Evolutionary conservation across 2,888 invertebrate species (phyloP), one percentile per base, ranked within the genome.

Genomic region (Andrena hattorfiana): DNA sequence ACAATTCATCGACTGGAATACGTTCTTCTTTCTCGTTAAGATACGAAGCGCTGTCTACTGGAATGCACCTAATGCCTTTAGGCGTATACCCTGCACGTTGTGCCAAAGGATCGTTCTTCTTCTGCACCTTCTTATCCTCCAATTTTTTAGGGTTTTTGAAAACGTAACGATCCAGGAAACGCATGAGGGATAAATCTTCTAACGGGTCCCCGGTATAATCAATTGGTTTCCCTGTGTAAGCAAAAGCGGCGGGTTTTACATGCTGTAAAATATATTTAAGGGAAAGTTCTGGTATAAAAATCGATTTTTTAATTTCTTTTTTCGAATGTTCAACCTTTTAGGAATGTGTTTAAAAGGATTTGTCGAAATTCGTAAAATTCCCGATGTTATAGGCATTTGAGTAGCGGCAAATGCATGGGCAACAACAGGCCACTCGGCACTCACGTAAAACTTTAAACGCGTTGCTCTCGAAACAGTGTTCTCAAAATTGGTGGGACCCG

Each of bases 151-250:
- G 98, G 95, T 99, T 99, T 93, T 98, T 98, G 94, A 98, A 99
- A 10, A 98, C 98, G 94, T 99, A 99, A 60, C 99, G 95, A 91
- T 99, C 99, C 63, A 99, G 95, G 94, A 99, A 99, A 67, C 98
- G 95, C 67, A 98, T 97, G 49, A 98, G 95, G 0, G 97, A 97
- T 93, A 99, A 98, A 94, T 99, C 99, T 90, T 97, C 96, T 2
- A 99, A 94, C 0, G 99, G 99, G 94, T 99, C 99, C 0, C 99
- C 99, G 77, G 96, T 96, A 94, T 99, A 99, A 49, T 96, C 96
- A 71, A 99, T 96, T 72, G 95, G 94, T 94, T 97, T 95, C 32
- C 96, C 97, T 97, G 26, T 56, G 56, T 2, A 83, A 77, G 75
- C 68, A 76, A 30, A 84, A 67, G 76, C 23, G 28, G 68, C 28